Base-by-base conservation (phyloP, 2,888 invertebrate species). In the Ariolimax columbianus region DNA sequence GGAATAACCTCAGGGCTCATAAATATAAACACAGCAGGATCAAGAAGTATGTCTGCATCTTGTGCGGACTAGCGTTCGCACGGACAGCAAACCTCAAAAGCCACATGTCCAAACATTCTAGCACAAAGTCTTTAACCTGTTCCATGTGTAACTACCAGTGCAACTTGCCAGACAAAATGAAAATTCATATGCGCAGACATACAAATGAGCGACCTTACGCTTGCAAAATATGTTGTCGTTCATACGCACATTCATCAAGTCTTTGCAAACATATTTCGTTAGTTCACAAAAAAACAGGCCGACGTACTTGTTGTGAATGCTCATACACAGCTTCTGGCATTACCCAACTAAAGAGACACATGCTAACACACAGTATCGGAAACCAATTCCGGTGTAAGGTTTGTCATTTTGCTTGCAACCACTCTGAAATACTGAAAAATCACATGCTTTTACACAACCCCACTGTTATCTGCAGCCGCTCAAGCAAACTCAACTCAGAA, bases 1-100 rank as follows among this genome's bases (percentile, higher is more conserved):
- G 81, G 81, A 81, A 72, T 30, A 81, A 81, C 47, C 72, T 38
- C 36, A 47, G 81, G 30, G 81, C 81, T 7, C 81, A 81, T 59
- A 51, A 40, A 36, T 38, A 3, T 9, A 81, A 70, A n/a, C 81
- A 81, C 26, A 38, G 0, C 17, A 72, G 38, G 4, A 38, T 3
- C 3, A 81, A 59, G 17, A 81, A 55, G 19, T 72, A 30, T 51
- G 19, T 23, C 30, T 81, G 81, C 40, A 36, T 17, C 26, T 19
- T 72, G 38, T 81, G 81, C 55, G 51, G 36, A 9, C n/a, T 17
- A 23, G n/a, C 72, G 3, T 81, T 81, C n/a, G 72, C 33, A n/a
- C 36, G 81, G 30, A 36, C 72, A 11, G 11, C 81, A 72, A 59
- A n/a, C 47, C 72, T 81, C 26, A 81, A 55, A 30, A 81, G 59